Conservation (phyloP, 2,888 invertebrate genomes). For the Loripinus fragilis region DNA sequence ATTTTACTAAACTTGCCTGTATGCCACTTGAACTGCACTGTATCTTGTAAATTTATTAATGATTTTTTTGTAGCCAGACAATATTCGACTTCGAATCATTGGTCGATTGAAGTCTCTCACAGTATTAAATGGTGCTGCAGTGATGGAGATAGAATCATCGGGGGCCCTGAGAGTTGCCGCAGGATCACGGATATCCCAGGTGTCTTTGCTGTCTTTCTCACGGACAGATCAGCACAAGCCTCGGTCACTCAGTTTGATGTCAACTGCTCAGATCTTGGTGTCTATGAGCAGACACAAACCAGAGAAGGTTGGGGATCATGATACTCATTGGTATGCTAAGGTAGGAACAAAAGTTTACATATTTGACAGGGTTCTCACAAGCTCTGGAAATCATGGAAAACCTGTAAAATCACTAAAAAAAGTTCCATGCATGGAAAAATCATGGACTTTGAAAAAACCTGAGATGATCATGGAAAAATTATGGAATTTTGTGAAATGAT, state of each 20-base stretch:
- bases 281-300: conserved; percentile 75
- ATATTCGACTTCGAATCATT: conserved; percentile 78
- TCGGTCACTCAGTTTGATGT: conserved; percentile 75
- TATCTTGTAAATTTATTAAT: too few species aligned
- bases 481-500: too few species aligned
- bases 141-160: conserved; percentile 79
- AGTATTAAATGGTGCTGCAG: conserved; percentile 74
- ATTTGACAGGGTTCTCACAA: too few species aligned
- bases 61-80: conserved; percentile 78
- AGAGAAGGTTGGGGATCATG: conserved; percentile 75
- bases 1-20: too few species aligned
- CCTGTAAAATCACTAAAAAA: too few species aligned
- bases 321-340: conserved; percentile 78
- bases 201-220: conserved; percentile 77
- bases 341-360: conserved; percentile 55
- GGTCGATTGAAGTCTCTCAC: conserved; percentile 80
- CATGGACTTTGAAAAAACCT: too few species aligned
- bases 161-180: conserved; percentile 78
- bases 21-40: too few species aligned
- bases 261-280: conserved; percentile 70
- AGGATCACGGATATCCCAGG: conserved; percentile 81
- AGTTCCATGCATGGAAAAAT: too few species aligned
- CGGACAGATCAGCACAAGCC: conserved; percentile 76
- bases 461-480: too few species aligned
- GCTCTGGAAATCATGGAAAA: too few species aligned